Base-by-base conservation (phyloP, 2,888 invertebrate species). In the Meloe dianella region DNA sequence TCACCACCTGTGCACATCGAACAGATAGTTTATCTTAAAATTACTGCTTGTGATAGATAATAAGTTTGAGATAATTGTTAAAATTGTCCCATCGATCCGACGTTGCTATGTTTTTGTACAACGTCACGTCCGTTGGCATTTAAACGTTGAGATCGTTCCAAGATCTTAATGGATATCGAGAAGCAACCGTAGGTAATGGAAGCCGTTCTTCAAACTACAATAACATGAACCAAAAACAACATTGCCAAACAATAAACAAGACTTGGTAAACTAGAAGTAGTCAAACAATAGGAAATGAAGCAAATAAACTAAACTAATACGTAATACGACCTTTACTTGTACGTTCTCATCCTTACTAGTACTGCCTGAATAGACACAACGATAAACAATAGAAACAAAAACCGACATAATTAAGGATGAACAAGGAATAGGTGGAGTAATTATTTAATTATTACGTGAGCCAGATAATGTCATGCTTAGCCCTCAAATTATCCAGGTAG, bases 401-500 rank as follows among this genome's bases (percentile, higher is more conserved):
- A 73, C 65, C 68, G 70, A 70, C 73, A 71, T 70, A 71, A 73
- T 67, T 72, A 78, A 65, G 61, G 57, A 54, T 27, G 62, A 66
- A 78, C 81, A 81, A 70, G 80, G 74, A 81, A 82, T 77, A 80
- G 82, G 82, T 80, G 81, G 80, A 78, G 81, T 81, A 80, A 81
- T 81, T 81, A 81, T 80, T 79, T 79, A 79, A 81, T 81, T 80
- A 80, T 80, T 77, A 75, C 77, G 77, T 77, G 72, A 67, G 64
- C 59, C 60, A 67, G 64, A 38, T 56, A 67, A 35, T 58, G 35
- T 57, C 58, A 60, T 60, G 59, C 24, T 22, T 54, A 4, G 54
- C 7, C 22, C 27, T 54, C 1, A 27, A 27, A 27, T 54, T 54
- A 22, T 22, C 22, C 54, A 54, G 24, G 27, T 54, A 54, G 27